Evolutionary conservation across 2,888 invertebrate genomes (phyloP), one percentile per base, ranked within the genome.

Genomic region (Palloptera scutellata): DNA sequence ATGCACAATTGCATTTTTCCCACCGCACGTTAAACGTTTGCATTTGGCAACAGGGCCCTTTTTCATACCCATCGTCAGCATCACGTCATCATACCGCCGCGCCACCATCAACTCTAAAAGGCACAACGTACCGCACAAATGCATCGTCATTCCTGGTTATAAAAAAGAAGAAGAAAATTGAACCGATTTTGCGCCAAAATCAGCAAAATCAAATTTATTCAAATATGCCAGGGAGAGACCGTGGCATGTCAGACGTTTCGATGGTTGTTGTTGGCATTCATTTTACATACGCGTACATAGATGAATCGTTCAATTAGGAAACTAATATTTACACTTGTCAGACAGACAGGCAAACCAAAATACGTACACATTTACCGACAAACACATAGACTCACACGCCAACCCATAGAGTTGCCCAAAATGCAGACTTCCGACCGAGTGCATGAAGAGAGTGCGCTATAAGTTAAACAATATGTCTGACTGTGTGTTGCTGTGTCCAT

Each of bases 241-340:
- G 57, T 15, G 41, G 57, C 15, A n/a, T 15, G 41, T 57, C 73
- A 53, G 62, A 69, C 51, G 61, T 58, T 66, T 40, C 57, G 15
- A 57, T 12, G 4, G 15, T 57, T 57, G 40, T 20, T 13, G 40
- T 40, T 72, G 72, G 61, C 74, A 63, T n/a, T 19, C 17, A 59
- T 30, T 51, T 51, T 20, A 30, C n/a, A 52, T 20, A 69, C 78
- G 51, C n/a, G 30, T 20, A 69, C 78, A 73, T 54, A 77, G 78
- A 78, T 78, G 78, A 79, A 79, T 78, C 78, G 77, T 78, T 78
- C 79, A 78, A 78, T 78, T 78, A 78, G 78, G 79, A 79, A 79
- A 77, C 78, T 78, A 79, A 78, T 79, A 78, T 78, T 78, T 78
- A 78, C 78, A 77, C 73, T 79, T 74, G 79, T 52, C 58, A 58